Percentiles rank a stretch among this genome's conserved stretches.
phyloP scores from a whole-genome alignment of 2,888 invertebrate species.

The Eupeodes luniger region DNA sequence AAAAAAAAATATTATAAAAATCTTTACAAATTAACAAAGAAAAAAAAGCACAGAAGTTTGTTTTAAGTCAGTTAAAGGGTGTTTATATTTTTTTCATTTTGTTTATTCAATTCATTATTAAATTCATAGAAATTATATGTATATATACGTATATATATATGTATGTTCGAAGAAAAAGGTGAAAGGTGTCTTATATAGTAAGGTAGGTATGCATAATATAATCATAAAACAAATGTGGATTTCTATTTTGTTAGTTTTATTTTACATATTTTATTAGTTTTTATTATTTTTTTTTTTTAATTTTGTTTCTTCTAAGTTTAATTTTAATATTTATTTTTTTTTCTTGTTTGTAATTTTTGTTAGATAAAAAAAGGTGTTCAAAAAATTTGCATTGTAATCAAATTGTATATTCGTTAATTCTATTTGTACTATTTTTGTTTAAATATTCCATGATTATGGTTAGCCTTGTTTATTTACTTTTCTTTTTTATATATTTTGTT shows the following conservation, averaged over 20 bases:
- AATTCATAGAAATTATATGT: conserved; percentile 43
- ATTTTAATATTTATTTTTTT: conserved; percentile 6
- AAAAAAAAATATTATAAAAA: conserved; percentile 4
- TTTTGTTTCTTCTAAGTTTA: neutral
- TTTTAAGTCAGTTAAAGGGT: conserved; percentile 14
- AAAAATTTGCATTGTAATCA: conserved; percentile 58
- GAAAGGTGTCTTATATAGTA: conserved; percentile 30
- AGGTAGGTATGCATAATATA: conserved; percentile 23
- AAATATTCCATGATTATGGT: conserved; percentile 59
- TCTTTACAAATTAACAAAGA: conserved; percentile 20
- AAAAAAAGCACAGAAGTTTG: conserved; percentile 29
- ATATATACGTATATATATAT: neutral
- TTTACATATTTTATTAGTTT: conserved; percentile 48
- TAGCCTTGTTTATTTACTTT: conserved; percentile 46
- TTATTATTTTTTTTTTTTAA: neutral
- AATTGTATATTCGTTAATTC: conserved; percentile 68
- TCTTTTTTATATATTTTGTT: conserved; percentile 6
- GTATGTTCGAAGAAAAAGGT: conserved; percentile 14
- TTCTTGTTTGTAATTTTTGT: conserved; percentile 16
- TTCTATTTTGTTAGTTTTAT: conserved; percentile 39
- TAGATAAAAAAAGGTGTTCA: conserved; percentile 37
- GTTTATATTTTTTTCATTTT: conserved; percentile 13
- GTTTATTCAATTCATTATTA: conserved; percentile 54
- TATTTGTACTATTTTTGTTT: conserved; percentile 69
- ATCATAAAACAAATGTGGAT: conserved; percentile 40